Base-by-base conservation (phyloP, 2,797 vertebrate species). In the Peromyscus aztecus region DNA sequence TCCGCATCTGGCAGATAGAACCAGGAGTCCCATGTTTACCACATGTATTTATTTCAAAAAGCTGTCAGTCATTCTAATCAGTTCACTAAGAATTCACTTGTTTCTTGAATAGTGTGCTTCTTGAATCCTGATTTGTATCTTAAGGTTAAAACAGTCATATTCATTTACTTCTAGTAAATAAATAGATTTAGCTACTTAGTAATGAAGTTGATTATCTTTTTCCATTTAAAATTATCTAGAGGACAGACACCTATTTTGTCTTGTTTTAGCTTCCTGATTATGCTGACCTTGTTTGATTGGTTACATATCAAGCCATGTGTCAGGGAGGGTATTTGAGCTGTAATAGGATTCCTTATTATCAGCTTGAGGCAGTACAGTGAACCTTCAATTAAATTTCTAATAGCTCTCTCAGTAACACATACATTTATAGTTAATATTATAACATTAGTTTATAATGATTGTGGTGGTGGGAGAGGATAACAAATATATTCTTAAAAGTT, bases 381-480 rank as follows among this genome's bases (percentile, higher is more conserved):
- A 90, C 31, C 91, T 94, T 96, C 82, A 78, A 43, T 94, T 97
- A 92, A 94, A 95, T 95, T 97, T 94, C 81, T 94, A 90, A 88
- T 86, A 88, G 57, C 65, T 96, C 27, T 86, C 61, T 95, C 49
- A 46, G 61, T 87, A 95, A 90, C 86, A 94, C 84, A 77, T 95
- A 90, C 7, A 95, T 95, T 95, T 95, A 90, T 80, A 94, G 89
- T 81, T 88, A 97, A 61, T 95, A 95, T 96, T 55, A 86, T 92
- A 92, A 59, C 40, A 94, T 9, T 91, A 37, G 49, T 96, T 95
- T 40, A 94, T 94, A 96, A 93, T 85, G 12, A 90, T 93, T 34
- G 29, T 76, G 21, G 77, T 71, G 37, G 83, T 59, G 16, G 69
- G 49, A 81, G n/a, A 34, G n/a, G 27, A 55, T 40, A 73, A 93